Conservation (phyloP, 2,113 vertebrate species). For the Neoarius graeffei region DNA sequence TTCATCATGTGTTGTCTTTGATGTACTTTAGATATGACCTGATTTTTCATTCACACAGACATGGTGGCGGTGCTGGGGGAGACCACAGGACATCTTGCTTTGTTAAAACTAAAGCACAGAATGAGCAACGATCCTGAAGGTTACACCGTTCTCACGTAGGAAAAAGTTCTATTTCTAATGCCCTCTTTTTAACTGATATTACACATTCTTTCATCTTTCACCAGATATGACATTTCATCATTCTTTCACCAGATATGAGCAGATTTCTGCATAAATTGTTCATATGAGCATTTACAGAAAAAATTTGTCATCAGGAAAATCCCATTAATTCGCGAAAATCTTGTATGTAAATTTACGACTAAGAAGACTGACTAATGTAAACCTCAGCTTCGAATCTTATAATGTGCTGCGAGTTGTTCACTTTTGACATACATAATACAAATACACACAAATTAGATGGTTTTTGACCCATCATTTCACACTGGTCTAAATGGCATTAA, state of each 20-base stretch:
- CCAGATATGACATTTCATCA: no score
- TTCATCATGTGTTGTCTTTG: background rate
- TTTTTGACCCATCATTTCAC: no score
- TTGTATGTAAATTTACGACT: no score
- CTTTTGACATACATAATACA: no score
- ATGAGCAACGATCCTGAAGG: constrained; percentile 91
- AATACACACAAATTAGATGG: no score
- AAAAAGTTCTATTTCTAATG: background rate
- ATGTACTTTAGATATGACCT: background rate
- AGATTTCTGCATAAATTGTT: background rate
- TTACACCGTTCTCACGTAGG: constrained; percentile 81
- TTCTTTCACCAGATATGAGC: background rate
- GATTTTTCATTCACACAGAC: constrained; percentile 73
- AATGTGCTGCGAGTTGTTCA: background rate
- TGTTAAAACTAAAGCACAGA: constrained; percentile 79
- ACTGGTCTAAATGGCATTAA: background rate
- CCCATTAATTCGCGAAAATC: background rate
- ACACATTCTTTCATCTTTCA: background rate
- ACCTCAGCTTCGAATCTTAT: background rate
- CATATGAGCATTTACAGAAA: background rate
- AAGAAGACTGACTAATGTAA: background rate
- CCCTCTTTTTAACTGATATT: background rate
- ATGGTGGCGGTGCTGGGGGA: constrained; percentile 97
- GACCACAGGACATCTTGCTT: constrained; percentile 81
- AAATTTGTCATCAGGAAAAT: background rate